Conservation (phyloP, 2,113 vertebrate genomes). For the Pluvianellus socialis region DNA sequence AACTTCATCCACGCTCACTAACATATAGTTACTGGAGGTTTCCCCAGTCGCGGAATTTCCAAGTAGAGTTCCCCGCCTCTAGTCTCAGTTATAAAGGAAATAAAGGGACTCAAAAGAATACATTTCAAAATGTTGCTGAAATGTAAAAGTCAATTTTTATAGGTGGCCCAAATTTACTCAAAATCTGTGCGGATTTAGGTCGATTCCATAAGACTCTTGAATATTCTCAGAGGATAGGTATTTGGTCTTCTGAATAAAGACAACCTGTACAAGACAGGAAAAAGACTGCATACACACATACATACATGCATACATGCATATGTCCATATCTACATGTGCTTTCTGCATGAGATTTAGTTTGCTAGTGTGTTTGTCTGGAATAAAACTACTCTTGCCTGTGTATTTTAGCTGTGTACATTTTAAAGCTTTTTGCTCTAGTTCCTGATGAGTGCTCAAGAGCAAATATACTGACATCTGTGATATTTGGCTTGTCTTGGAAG, state of each 20-base stretch:
- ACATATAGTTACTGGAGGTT: background rate
- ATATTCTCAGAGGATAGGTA: background rate
- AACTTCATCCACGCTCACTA: background rate
- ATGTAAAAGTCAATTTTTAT: background rate
- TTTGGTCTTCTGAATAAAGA: background rate
- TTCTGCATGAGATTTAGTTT: background rate
- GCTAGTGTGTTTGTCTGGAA: background rate
- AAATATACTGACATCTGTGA: background rate
- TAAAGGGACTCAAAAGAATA: background rate
- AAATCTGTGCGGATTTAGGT: background rate
- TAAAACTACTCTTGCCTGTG: background rate
- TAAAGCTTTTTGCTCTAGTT: background rate
- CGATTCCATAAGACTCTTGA: background rate
- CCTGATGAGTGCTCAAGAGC: background rate
- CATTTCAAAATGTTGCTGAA: background rate
- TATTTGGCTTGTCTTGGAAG: background rate
- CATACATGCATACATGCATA: background rate
- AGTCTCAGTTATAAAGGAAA: background rate
- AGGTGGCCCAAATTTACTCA: background rate
- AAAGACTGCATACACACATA: background rate
- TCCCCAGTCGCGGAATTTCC: background rate
- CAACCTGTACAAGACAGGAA: background rate
- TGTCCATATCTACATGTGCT: background rate
- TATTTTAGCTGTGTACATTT: background rate
- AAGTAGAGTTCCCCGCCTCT: fast-evolving